phyloP scores from a whole-genome alignment of 2,888 invertebrate genomes.

The Leistus spinibarbis region DNA sequence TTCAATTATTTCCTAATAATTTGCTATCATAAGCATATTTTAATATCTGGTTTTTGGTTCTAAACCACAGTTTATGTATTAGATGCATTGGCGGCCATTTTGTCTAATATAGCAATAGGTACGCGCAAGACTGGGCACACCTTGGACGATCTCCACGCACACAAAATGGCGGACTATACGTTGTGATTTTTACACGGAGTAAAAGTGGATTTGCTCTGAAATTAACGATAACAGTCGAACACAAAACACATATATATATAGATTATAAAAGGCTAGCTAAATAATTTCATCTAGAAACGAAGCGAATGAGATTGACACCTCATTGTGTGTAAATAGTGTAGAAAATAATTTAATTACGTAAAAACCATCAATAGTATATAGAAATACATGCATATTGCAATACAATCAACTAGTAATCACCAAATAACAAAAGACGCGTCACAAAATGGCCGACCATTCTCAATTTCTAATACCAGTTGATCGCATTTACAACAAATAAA shows the following conservation, averaged over 20 bases:
- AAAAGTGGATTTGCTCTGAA: constrained; percentile 7
- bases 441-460: constrained; percentile 15
- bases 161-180: not conserved
- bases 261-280: not conserved
- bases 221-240: constrained; percentile 9
- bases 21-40: not conserved
- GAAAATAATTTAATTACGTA: not conserved
- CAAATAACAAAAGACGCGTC: not conserved
- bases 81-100: not conserved
- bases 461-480: constrained; percentile 29
- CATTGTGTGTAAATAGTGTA: not conserved
- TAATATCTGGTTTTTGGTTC: not conserved
- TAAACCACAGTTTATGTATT: not conserved
- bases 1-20: not conserved
- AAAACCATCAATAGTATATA: no score
- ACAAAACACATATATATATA: not conserved
- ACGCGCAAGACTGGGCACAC: not conserved
- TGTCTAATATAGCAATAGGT: not conserved
- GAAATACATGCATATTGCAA: not conserved
- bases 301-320: not conserved
- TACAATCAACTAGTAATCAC: not conserved
- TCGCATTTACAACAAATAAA: constrained; percentile 25
- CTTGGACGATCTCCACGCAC: not conserved
- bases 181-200: constrained; percentile 7
- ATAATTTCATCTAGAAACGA: not conserved